phyloP scores from a whole-genome alignment of 2,797 vertebrate genomes.

The Poeciliopsis paucimaculata region DNA sequence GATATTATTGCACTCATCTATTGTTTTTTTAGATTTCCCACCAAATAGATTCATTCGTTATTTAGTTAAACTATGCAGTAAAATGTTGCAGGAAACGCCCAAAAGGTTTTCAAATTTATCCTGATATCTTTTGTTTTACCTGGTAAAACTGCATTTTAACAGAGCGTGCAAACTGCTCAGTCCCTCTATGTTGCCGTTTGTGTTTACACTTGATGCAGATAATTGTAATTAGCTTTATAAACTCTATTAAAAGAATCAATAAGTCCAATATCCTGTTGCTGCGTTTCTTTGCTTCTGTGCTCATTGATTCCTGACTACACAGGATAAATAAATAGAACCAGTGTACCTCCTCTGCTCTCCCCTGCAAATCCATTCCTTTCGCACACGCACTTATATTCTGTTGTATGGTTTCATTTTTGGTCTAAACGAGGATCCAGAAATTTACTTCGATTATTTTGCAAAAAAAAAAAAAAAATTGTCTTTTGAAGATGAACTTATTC shows the following conservation, averaged over 20 bases:
- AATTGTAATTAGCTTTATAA: conserved; percentile 5
- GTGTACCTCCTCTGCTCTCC: conserved; percentile 2
- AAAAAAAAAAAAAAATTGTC: too few relatives aligned
- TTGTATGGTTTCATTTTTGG: background rate
- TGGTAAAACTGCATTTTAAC: too few relatives aligned
- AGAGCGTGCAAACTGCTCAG: too few relatives aligned
- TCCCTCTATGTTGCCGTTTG: background rate
- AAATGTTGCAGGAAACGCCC: background rate
- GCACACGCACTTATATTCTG: background rate
- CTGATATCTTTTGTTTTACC: background rate
- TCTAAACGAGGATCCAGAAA: background rate
- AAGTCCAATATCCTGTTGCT: conserved; percentile 2
- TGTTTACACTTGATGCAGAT: conserved; percentile 4
- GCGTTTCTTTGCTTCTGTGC: conserved; percentile 12
- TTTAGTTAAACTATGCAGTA: background rate
- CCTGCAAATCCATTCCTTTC: background rate
- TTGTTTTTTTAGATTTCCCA: background rate
- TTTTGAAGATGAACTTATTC: conserved; percentile 19
- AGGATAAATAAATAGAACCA: conserved; percentile 29
- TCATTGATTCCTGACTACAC: conserved; percentile 25
- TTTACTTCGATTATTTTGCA: background rate
- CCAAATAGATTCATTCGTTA: background rate
- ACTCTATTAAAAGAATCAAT: conserved; percentile 37
- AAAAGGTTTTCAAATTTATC: background rate
- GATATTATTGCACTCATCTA: background rate